Base-by-base conservation (phyloP, 2,888 invertebrate genomes). In the Eilema griseolum region DNA sequence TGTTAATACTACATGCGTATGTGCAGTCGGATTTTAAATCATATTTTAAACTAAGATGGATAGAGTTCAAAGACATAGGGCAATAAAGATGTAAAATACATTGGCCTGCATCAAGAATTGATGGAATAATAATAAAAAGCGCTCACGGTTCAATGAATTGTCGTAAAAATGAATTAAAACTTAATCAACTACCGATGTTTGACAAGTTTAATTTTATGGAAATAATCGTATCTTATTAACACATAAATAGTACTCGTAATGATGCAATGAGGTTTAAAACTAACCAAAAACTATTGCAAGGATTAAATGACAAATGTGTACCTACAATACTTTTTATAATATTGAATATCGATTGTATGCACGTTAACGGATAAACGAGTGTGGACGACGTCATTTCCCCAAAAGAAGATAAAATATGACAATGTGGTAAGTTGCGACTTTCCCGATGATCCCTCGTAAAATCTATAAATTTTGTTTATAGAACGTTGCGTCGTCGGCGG, bases 371-470 rank as follows among this genome's bases (percentile, higher is more conserved):
- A 90, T 89, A 92, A 92, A 90, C 86, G 87, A 86, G 86, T 87
- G 82, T 84, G 88, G 88, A 92, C 89, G 92, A 91, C 88, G 91
- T 89, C 88, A 94, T 93, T 92, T 95, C 93, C 91, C 87, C 33
- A 83, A 86, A 88, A 89, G 85, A 89, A 91, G 89, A 92, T 93
- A 92, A 94, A 92, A 93, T 93, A 94, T 93, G 87, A 90, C 91
- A 89, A 90, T 92, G 92, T 89, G 92, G 91, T 90, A 92, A 90
- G 90, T 89, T 86, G 89, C 90, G 88, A 89, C 88, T 90, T 90
- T 88, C 81, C 84, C 91, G 89, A 92, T 94, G 91, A 94, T 93
- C 93, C 94, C 93, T 93, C 91, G 92, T 93, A 92, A 93, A 93
- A 93, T 91, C 92, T 92, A 94, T 94, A 94, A 94, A 93, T 93